Conservation (phyloP, 2,888 invertebrate species). For the Zaprionus lineosus region DNA sequence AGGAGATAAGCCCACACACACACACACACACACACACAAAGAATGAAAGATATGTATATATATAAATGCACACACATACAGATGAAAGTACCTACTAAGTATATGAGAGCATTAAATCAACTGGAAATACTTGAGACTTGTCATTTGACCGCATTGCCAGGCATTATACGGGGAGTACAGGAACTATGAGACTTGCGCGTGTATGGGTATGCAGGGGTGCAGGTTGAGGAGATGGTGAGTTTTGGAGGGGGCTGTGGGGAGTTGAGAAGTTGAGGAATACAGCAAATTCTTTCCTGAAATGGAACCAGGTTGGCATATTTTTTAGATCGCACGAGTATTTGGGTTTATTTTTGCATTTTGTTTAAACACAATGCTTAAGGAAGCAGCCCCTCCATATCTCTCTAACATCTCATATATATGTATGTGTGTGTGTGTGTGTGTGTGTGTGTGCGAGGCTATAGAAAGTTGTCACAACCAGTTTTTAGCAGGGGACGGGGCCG, state of each 20-base stretch:
- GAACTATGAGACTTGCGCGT: too few species aligned
- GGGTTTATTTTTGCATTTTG: conserved; percentile 65
- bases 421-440: conserved; percentile 22
- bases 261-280: neutral
- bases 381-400: conserved; percentile 61
- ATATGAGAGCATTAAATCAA: conserved; percentile 58
- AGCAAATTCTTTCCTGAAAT: conserved; percentile 20
- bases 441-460: conserved; percentile 49
- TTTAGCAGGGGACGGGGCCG: conserved; percentile 25
- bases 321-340: conserved; percentile 62
- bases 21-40: conserved; percentile 1
- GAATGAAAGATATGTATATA: conserved; percentile 14
- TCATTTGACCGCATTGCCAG: conserved; percentile 51
- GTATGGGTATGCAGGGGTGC: neutral
- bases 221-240: neutral
- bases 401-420: conserved; percentile 9
- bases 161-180: conserved; percentile 1
- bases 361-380: conserved; percentile 66
- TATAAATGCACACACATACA: neutral
- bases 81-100: conserved; percentile 42
- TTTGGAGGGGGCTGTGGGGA: neutral
- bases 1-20: conserved; percentile 38
- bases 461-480: conserved; percentile 78
- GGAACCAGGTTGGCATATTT: conserved; percentile 72
- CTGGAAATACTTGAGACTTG: conserved; percentile 54